Percentiles rank a stretch among this genome's conserved stretches.
Conservation (phyloP, 2,888 invertebrate species). For the Hermodice carunculata region DNA sequence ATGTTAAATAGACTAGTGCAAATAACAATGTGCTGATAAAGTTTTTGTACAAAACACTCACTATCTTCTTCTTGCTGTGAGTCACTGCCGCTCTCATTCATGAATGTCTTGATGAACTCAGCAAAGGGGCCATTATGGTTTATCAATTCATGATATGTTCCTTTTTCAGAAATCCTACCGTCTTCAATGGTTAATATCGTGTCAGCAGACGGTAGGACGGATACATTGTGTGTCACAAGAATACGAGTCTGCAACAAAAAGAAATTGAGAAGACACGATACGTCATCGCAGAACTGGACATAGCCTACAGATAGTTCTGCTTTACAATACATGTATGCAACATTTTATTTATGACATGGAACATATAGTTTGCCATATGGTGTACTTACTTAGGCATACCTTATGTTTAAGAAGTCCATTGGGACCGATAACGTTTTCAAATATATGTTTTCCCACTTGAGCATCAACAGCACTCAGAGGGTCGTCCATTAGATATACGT, state of each 20-base stretch:
- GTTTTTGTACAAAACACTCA: no score
- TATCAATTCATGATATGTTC: neutral
- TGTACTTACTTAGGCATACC: slow-evolving; percentile 41
- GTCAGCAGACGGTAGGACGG: neutral
- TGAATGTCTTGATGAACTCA: neutral
- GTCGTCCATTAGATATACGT: slow-evolving; percentile 68
- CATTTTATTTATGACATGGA: no score
- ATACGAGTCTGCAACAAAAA: neutral
- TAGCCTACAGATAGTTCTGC: no score
- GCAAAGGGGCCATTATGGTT: neutral
- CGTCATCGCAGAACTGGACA: no score
- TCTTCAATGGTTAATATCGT: neutral
- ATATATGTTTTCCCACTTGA: slow-evolving; percentile 69
- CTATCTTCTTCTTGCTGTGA: no score
- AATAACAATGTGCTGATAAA: no score
- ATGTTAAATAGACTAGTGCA: no score
- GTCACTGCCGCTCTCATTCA: no score
- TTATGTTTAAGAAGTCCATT: slow-evolving; percentile 60
- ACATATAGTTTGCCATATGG: no score
- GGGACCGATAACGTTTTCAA: slow-evolving; percentile 63
- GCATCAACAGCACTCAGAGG: slow-evolving; percentile 69
- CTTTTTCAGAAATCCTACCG: neutral
- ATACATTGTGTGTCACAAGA: neutral
- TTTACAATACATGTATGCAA: no score
- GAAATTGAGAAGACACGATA: neutral